Evolutionary conservation across 2,888 invertebrate species (phyloP), one percentile per base, ranked within the genome.

Genomic region (Panzeria rudis): DNA sequence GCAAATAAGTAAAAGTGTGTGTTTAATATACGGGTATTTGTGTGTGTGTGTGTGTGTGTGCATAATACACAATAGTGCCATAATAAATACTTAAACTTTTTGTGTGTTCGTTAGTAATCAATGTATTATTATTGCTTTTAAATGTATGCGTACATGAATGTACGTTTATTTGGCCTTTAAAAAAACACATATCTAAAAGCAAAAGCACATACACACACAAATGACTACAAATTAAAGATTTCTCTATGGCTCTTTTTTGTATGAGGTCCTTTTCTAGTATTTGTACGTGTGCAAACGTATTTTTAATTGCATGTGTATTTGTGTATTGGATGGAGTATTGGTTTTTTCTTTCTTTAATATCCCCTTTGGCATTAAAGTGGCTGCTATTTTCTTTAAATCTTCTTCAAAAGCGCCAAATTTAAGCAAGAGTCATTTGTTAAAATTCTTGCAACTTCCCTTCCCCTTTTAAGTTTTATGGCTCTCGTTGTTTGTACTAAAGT

Each of bases 91-190:
- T 75, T 78, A 78, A 79, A 66, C 61, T 79, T 75, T 68, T 71
- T 64, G 47, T 61, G 44, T 71, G 20, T 84, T 84, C 72, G 73
- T 85, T 82, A 44, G 78, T 75, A 85, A 85, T 85, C 85, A 85
- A 85, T 85, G 82, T 82, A 64, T 76, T 75, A 85, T 85, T 85
- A 85, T 76, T 81, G 68, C 56, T 66, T 76, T 41, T 83, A 73
- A 73, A 73, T 73, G 66, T 77, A 78, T 85, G 61, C 69, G 47
- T 83, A 75, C 20, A 78, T 80, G 66, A 80, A 44, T 35, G 38
- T 72, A 83, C 38, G 54, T 77, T 75, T 59, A 56, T 84, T 84
- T 86, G 81, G 79, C 80, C 84, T 79, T 84, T 71, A 72, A 38
- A 20, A 54, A 76, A 71, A 81, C 56, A 59, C 75, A 64, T 38